A percentile compares a stretch with the other conserved stretches of the same genome.
Evolutionary conservation across 2,113 vertebrate genomes (phyloP).

Genomic region (Marcusenius ussheri): DNA sequence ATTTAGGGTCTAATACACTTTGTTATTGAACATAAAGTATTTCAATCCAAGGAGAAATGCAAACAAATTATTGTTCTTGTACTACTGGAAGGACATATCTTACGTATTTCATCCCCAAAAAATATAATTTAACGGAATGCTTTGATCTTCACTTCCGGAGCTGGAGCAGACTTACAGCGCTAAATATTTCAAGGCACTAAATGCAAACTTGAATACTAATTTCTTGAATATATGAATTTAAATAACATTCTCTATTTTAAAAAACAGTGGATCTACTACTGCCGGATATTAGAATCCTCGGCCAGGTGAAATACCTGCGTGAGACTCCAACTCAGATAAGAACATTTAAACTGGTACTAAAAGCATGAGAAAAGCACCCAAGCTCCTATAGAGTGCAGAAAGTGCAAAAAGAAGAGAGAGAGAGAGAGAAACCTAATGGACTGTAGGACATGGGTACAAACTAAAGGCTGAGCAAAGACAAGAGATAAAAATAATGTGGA

Average conservation of each 20-base stretch:
- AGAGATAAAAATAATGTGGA: neutral
- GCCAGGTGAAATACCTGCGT: neutral
- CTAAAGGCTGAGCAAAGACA: neutral
- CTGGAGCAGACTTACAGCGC: neutral
- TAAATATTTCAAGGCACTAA: slow-evolving; percentile 8
- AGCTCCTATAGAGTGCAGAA: neutral
- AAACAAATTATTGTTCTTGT: neutral
- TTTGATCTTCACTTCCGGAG: slow-evolving; percentile 8
- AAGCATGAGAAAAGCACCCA: neutral
- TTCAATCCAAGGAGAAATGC: neutral
- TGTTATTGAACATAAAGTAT: neutral
- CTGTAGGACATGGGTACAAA: neutral
- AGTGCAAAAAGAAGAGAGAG: neutral
- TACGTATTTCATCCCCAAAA: neutral
- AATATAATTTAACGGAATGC: neutral
- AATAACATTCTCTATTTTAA: neutral
- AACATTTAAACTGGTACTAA: neutral
- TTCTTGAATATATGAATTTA: slow-evolving; percentile 13
- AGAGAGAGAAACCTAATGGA: neutral
- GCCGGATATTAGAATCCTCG: neutral
- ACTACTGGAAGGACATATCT: neutral
- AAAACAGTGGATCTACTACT: neutral
- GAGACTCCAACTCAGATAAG: neutral
- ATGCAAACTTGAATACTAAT: slow-evolving; percentile 3
- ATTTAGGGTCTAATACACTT: neutral